Evolutionary conservation across 1,140 invertebrate species (phyloP).

Genomic region (Colletes latitarsis): DNA sequence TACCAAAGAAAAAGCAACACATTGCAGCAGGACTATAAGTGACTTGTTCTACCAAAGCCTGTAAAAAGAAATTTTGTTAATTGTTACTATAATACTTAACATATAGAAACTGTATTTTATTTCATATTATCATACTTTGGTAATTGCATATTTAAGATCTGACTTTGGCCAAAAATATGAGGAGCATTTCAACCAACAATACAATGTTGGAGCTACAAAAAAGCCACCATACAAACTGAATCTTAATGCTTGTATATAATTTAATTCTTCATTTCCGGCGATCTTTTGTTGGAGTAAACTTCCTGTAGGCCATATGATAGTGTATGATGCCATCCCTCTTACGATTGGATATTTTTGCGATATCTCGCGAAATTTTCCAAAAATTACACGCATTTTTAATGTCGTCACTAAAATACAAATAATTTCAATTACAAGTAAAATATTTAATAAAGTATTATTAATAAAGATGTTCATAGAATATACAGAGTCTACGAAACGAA

Average conservation of each 20-base stretch:
- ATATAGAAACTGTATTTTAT: not conserved
- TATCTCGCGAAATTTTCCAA: constrained; percentile 77
- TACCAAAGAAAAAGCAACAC: constrained; percentile 90
- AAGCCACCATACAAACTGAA: constrained; percentile 87
- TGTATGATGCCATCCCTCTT: constrained; percentile 88
- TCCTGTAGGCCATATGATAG: constrained; percentile 86
- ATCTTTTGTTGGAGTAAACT: constrained; percentile 83
- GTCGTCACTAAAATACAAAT: constrained; percentile 46
- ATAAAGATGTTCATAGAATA: not conserved
- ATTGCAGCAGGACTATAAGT: constrained; percentile 91
- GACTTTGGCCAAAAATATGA: constrained; percentile 85
- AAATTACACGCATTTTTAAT: constrained; percentile 72
- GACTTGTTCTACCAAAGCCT: constrained; percentile 91
- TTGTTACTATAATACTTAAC: not conserved
- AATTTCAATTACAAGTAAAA: constrained; percentile 5
- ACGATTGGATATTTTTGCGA: constrained; percentile 82
- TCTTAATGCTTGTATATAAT: constrained; percentile 83
- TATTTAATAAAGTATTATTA: not conserved
- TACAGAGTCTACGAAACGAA: not conserved
- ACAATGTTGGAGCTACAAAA: constrained; percentile 88
- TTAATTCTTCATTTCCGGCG: constrained; percentile 81
- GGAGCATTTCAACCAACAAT: constrained; percentile 86
- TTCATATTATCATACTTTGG: constrained; percentile 82
- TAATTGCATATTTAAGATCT: constrained; percentile 84
- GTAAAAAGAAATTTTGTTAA: constrained; percentile 62